phyloP scores from a whole-genome alignment of 2,113 vertebrate species.

The Calidris pugnax region DNA sequence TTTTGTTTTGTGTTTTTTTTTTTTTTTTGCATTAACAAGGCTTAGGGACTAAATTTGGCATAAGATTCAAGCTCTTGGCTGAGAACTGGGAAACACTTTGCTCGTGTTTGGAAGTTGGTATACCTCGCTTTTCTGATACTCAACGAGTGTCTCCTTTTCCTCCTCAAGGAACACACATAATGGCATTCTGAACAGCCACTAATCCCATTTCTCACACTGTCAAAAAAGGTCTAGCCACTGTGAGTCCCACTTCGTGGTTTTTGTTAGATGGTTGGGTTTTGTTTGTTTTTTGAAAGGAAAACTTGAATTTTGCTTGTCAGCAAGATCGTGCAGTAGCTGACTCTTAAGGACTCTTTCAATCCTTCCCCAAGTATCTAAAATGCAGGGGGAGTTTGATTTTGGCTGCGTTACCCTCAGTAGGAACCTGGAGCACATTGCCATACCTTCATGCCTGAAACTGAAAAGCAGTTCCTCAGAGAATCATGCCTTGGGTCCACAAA shows the following conservation, averaged over 20 bases:
- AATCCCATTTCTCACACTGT: not conserved
- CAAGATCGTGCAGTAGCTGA: not conserved
- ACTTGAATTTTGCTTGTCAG: not conserved
- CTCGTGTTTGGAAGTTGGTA: not conserved
- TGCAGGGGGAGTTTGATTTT: not conserved
- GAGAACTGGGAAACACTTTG: not conserved
- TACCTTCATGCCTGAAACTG: not conserved
- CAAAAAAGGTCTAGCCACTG: not conserved
- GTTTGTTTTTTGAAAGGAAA: not conserved
- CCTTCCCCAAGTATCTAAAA: not conserved
- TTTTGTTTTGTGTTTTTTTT: not conserved
- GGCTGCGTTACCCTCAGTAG: not conserved
- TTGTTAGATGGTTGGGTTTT: not conserved
- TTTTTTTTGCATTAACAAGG: not conserved
- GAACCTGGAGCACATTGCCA: not conserved
- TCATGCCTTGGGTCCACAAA: not conserved
- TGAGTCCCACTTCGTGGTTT: not conserved
- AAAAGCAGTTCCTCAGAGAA: not conserved
- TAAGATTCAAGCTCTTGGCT: not conserved
- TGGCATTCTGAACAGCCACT: not conserved
- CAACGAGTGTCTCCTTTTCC: accelerated
- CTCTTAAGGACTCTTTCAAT: not conserved
- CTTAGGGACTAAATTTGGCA: not conserved
- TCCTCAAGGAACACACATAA: not conserved
- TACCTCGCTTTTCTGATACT: not conserved